Base-by-base conservation (phyloP, 2,113 vertebrate species). In the Craseonycteris thonglongyai region DNA sequence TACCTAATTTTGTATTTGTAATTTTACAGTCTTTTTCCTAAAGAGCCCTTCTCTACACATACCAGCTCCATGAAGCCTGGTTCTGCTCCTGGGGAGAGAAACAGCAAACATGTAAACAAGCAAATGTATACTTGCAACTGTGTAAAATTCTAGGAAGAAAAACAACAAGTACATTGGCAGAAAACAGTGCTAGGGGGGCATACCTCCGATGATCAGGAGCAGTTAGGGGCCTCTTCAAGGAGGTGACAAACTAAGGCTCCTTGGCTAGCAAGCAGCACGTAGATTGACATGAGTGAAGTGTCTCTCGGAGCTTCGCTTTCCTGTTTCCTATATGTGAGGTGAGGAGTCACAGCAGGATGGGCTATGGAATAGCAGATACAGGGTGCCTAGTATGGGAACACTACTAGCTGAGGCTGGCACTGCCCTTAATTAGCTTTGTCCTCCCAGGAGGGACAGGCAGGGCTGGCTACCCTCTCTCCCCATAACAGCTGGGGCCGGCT, bases 341-440 rank as follows among this genome's bases (percentile, higher is more conserved):
- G 4, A 13, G 26, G 30, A 63, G 49, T 66, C 92, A 45, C 18
- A 33, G 61, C 69, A 66, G 78, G n/a, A 19, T 26, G 26, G 24
- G 66, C 75, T 61, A n/a, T n/a, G 5, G 35, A 59, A 42, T 40
- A 54, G 45, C 90, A 90, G 40, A 33, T 21, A 4, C 21, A 40
- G 35, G 45, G 6, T 45, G 2, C 40, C 63, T 10, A 2, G 18
- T 26, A 3, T 40, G 24, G 28, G 28, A 51, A 61, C n/a, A 93
- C 33, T 40, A 72, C 71, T n/a, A 6, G 59, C 61, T 68, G 40
- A 95, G 81, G 68, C 59, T 92, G 94, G 90, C 58, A 79, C 61
- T 91, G 80, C 66, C 65, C 56, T 88, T 95, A 87, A 90, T 96
- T 14, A 5, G 94, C 95, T 95, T 95, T 96, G 96, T 90, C 59